Evolutionary conservation across 2,113 vertebrate genomes (phyloP), one percentile per base, ranked within the genome.

Genomic region (Leptobrachium leishanense): DNA sequence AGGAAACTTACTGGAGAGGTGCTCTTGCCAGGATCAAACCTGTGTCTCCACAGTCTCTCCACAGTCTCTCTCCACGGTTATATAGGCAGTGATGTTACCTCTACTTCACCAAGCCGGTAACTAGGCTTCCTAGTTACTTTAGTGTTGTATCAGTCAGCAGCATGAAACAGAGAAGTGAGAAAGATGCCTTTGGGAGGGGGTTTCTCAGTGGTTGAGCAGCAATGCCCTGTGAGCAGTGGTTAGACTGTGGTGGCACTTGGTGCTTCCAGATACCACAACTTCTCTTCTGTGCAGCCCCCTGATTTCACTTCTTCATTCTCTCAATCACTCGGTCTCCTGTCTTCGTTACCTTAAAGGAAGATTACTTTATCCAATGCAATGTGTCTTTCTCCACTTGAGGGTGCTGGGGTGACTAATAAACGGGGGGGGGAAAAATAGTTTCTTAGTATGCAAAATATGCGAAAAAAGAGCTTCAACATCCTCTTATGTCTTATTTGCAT

Each of bases 161-260:
- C 7, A 8, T 41, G 31, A 68, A 68, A 68, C 40, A 6, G 46
- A 64, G 10, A 64, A 75, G 64, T 75, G n/a, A 65, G 62, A 54
- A 42, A 68, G 44, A 3, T 53, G 53, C n/a, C n/a, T 64, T 7
- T 64, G 15, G 53, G 50, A 59, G 42, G 15, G 10, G 54, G 20
- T 43, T 11, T 76, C 41, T 46, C 50, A 42, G 39, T 53, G 63
- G 39, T 9, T 68, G 11, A 43, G 40, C 65, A 68, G 65, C 65
- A 2, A 11, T 42, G 41, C 41, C 11, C 65, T 68, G 46, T 11
- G 69, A 55, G 50, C 15, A 68, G 53, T 59, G 66, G 64, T 57
- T 68, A 59, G 1, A 59, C 15, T 54, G 74, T 43, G 13, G 46
- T 76, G 64, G 11, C 20, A 62, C 6, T 40, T 20, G 20, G 55